These are phyloP conservation scores for Boloria selene DNA, from an alignment of 2,888 invertebrate species.

Conservation along the genomic window DNA sequence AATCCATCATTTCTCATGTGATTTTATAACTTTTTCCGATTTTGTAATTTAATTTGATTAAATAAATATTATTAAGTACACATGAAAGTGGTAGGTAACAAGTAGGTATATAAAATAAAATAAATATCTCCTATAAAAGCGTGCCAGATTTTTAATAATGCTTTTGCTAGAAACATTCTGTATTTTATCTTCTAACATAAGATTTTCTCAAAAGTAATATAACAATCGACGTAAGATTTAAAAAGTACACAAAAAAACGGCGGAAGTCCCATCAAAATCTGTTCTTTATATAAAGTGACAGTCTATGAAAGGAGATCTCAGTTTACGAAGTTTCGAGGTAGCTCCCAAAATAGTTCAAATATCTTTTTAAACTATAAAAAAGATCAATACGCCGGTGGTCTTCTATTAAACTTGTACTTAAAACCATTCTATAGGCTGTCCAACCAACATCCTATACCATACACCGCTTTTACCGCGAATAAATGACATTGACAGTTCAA, in stretches of 20 bases:
- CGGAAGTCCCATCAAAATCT: conserved; percentile 3
- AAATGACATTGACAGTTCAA: conserved; percentile 65
- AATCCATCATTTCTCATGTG: too few relatives aligned
- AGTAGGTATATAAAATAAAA: too few relatives aligned
- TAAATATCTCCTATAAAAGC: too few relatives aligned
- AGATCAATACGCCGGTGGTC: conserved; percentile 30
- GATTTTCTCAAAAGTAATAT: too few relatives aligned
- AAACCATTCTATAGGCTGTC: conserved; percentile 25
- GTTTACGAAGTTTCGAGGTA: not conserved
- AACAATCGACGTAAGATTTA: not conserved
- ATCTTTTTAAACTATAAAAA: conserved; percentile 1
- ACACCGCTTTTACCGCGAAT: conserved; percentile 54
- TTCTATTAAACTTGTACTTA: conserved; percentile 16
- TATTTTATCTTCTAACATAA: too few relatives aligned
- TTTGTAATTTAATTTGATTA: too few relatives aligned
- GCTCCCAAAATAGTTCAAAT: not conserved
- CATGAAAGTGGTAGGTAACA: too few relatives aligned
- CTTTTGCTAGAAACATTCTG: too few relatives aligned
- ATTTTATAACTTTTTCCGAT: too few relatives aligned
- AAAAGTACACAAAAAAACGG: conserved; percentile 5
- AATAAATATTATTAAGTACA: too few relatives aligned
- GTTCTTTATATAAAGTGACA: not conserved
- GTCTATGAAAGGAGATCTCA: too few relatives aligned
- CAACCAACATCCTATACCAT: conserved; percentile 47
- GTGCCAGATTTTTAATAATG: too few relatives aligned